Percentiles rank a stretch among this genome's conserved stretches.
phyloP scores from a whole-genome alignment of 2,888 invertebrate genomes.

The Orthosia gracilis region DNA sequence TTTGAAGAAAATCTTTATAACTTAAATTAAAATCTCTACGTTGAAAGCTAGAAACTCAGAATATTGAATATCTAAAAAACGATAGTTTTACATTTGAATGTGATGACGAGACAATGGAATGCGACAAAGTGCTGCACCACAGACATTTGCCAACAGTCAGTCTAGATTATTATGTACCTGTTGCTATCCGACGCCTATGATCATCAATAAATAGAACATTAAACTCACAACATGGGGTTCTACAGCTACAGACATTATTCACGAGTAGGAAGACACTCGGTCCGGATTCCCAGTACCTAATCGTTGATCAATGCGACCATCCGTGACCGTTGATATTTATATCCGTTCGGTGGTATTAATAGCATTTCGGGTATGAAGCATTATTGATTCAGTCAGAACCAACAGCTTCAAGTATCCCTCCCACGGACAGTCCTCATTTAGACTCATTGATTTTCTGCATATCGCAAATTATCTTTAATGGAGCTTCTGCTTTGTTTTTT shows the following conservation, averaged over 20 bases:
- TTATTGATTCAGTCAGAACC: slow-evolving; percentile 63
- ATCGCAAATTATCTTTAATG: slow-evolving; percentile 1
- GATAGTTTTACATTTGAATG: slow-evolving; percentile 36
- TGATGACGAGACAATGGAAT: slow-evolving; percentile 60
- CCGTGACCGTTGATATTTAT: slow-evolving; percentile 58
- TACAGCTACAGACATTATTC: slow-evolving; percentile 56
- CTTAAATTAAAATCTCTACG: neutral
- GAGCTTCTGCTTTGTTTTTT: neutral
- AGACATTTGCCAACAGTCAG: slow-evolving; percentile 59
- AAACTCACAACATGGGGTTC: slow-evolving; percentile 21
- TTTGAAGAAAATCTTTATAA: slow-evolving; percentile 22
- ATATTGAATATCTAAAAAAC: slow-evolving; percentile 24
- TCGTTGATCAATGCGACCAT: slow-evolving; percentile 59
- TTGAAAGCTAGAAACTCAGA: slow-evolving; percentile 18
- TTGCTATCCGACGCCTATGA: slow-evolving; percentile 47
- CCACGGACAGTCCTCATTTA: slow-evolving; percentile 24
- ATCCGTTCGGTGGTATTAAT: slow-evolving; percentile 63
- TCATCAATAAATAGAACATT: slow-evolving; percentile 42
- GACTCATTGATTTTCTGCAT: slow-evolving; percentile 36
- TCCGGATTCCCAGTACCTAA: slow-evolving; percentile 4
- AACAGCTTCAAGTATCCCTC: slow-evolving; percentile 19
- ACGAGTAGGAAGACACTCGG: slow-evolving; percentile 50
- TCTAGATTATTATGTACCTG: slow-evolving; percentile 42
- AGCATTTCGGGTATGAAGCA: slow-evolving; percentile 63
- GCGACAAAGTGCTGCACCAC: slow-evolving; percentile 49